Evolutionary conservation across 2,797 vertebrate species (phyloP).

Genomic region (Clamator glandarius): DNA sequence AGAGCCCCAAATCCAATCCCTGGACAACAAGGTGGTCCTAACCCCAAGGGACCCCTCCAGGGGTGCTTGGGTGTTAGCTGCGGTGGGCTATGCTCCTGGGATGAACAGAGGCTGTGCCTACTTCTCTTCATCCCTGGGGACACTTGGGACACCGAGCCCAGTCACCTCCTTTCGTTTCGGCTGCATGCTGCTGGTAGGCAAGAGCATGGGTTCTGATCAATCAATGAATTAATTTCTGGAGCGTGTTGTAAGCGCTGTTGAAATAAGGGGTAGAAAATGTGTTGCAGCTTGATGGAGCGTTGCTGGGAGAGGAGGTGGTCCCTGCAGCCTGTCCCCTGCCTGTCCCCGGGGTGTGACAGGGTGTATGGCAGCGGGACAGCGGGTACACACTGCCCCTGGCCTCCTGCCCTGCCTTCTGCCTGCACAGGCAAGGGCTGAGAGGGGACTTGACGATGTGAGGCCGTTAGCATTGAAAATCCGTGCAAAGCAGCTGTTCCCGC

Average conservation of each 20-base stretch:
- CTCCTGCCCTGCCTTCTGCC: neutral
- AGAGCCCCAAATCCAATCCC: neutral
- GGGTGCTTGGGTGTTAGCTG: neutral
- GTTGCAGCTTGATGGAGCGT: neutral
- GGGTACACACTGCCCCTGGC: neutral
- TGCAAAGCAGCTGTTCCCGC: conserved; percentile 79
- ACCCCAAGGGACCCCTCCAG: fast-evolving
- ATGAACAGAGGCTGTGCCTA: neutral
- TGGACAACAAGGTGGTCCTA: neutral
- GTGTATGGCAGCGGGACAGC: fast-evolving
- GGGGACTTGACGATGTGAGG: conserved; percentile 60
- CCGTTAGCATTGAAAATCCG: conserved; percentile 81
- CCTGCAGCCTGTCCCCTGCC: neutral
- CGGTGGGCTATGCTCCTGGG: neutral
- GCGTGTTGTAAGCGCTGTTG: neutral
- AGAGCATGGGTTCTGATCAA: neutral
- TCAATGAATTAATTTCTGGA: conserved; percentile 56
- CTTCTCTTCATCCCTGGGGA: neutral
- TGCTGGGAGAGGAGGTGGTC: fast-evolving
- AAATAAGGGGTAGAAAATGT: neutral
- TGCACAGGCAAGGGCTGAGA: neutral
- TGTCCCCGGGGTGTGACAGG: neutral
- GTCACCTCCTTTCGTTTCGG: neutral
- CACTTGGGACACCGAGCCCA: neutral
- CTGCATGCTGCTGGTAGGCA: neutral